Evolutionary conservation across 2,797 vertebrate species (phyloP).

Genomic region (Coendou prehensilis): DNA sequence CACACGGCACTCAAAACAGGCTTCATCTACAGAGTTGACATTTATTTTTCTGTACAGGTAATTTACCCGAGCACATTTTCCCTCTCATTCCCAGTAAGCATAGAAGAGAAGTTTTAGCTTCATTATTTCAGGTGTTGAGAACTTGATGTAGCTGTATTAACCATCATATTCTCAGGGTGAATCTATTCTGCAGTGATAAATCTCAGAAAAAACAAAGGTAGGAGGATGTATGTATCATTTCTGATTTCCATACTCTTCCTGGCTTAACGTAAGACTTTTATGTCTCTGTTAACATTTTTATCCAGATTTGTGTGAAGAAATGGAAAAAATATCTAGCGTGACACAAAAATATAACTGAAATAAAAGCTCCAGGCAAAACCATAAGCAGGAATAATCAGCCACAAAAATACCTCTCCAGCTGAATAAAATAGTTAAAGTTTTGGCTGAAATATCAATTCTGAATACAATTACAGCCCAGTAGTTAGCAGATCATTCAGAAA

Average conservation of each 20-base stretch:
- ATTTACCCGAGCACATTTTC: conserved; percentile 55
- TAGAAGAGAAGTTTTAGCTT: conserved; percentile 60
- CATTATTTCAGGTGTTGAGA: conserved; percentile 49
- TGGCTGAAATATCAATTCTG: conserved; percentile 74
- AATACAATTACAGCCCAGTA: conserved; percentile 71
- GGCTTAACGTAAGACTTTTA: conserved; percentile 66
- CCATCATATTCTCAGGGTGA: conserved; percentile 32
- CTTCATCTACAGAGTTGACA: background rate
- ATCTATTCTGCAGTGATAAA: conserved; percentile 62
- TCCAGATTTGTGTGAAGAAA: conserved; percentile 71
- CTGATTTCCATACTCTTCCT: conserved; percentile 40
- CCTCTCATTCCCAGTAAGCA: conserved; percentile 57
- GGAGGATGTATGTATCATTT: conserved; percentile 1
- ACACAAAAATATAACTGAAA: conserved; percentile 65
- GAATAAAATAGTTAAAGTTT: conserved; percentile 76
- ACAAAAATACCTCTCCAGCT: conserved; percentile 74
- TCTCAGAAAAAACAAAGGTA: conserved; percentile 56
- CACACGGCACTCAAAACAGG: background rate
- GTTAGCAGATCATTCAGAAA: conserved; percentile 74
- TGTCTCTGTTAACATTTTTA: conserved; percentile 74
- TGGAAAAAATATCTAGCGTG: conserved; percentile 58
- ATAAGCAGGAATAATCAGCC: conserved; percentile 66
- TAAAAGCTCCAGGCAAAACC: conserved; percentile 68
- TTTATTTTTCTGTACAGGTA: conserved; percentile 18
- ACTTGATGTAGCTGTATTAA: conserved; percentile 20